Conservation (phyloP, 2,797 vertebrate species). For the Podarcis siculus region DNA sequence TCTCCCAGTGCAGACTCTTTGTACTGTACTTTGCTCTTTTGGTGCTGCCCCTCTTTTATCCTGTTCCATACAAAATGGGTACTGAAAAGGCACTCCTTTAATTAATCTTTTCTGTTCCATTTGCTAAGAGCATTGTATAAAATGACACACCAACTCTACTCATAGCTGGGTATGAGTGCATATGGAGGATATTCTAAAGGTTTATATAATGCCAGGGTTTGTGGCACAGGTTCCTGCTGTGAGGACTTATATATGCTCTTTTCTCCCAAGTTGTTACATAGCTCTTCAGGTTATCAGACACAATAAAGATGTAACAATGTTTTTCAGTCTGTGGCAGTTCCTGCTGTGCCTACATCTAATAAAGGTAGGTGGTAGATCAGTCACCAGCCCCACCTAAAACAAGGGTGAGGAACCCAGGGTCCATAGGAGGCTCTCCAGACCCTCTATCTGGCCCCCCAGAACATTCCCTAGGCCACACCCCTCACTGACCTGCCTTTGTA, state of each 20-base stretch:
- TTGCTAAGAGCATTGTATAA: neutral
- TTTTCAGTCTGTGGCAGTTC: neutral
- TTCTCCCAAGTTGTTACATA: neutral
- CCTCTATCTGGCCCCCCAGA: too few species aligned
- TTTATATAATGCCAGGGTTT: neutral
- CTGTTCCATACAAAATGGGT: neutral
- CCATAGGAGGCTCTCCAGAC: too few species aligned
- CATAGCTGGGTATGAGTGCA: neutral
- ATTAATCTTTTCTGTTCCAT: neutral
- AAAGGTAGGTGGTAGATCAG: neutral
- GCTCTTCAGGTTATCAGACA: neutral
- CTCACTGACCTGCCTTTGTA: too few species aligned
- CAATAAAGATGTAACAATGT: neutral
- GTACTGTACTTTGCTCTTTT: neutral
- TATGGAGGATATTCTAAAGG: neutral
- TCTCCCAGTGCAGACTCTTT: neutral
- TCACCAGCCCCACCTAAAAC: too few species aligned
- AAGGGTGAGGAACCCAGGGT: too few species aligned
- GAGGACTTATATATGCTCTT: neutral
- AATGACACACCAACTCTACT: neutral
- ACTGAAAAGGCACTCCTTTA: neutral
- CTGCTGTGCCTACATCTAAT: neutral
- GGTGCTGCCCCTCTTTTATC: neutral
- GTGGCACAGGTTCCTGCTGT: neutral
- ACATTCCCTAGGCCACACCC: too few species aligned